Evolutionary conservation across 2,888 invertebrate genomes (phyloP), one percentile per base, ranked within the genome.

Genomic region (Sarcophaga carnaria): DNA sequence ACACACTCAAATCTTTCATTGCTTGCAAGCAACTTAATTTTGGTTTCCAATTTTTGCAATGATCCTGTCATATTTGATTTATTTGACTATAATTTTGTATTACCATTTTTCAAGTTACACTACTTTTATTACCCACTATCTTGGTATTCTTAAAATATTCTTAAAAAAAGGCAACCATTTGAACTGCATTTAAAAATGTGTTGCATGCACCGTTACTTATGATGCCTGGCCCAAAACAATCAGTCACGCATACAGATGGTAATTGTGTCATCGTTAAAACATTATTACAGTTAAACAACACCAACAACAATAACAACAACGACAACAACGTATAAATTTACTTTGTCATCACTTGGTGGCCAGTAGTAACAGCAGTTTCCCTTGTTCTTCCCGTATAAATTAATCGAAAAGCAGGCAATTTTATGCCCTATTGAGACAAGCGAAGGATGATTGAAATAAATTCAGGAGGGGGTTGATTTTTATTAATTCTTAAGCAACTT

Each of bases 231-330:
- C 4, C 54, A 54, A 75, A 70, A 66, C 71, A 59, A 84, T 86
- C 86, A 86, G 80, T 86, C 80, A 80, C 75, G 83, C 78, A 81
- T 66, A 71, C 64, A 66, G 62, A 80, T 72, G 66, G 84, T 82
- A 84, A 87, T 87, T 84, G 84, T 84, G 76, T 81, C 76, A 84
- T 87, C 79, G 81, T 87, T 87, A 81, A 77, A 83, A 79, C 81
- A 82, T 84, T 71, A 82, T 82, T 84, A 72, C 76, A 67, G 47
- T 76, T 69, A 67, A 75, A 76, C 64, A 59, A 79, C 22, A 63
- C 6, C 12, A 77, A 59, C 27, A 62, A 71, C 70, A 75, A 70
- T 47, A 74, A 83, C 54, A 49, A 78, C 45, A 12, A 25, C n/a
- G 49, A 62, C 14, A 12, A 60, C n/a, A 27, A 70, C 10, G 20